Conservation (phyloP, 2,113 vertebrate species). For the Campylorhamphus procurvoides region DNA sequence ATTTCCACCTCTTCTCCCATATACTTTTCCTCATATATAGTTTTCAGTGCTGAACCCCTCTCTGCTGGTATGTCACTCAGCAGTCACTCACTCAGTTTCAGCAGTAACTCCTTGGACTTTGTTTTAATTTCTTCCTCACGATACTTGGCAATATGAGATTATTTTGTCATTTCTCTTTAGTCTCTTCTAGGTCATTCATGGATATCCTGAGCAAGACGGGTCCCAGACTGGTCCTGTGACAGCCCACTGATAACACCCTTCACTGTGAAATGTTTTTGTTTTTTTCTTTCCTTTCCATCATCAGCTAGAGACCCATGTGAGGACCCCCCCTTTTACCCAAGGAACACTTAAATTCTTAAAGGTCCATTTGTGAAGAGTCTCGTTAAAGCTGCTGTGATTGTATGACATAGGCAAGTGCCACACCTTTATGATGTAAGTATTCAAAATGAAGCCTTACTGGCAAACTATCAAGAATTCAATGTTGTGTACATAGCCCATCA, state of each 20-base stretch:
- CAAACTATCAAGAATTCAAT: background rate
- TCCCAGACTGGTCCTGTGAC: background rate
- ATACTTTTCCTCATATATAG: background rate
- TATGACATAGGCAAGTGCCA: background rate
- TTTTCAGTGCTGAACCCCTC: background rate
- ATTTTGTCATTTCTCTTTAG: background rate
- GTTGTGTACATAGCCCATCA: background rate
- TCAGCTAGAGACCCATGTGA: background rate
- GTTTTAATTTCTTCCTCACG: background rate
- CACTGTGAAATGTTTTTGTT: background rate
- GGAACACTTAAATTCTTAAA: background rate
- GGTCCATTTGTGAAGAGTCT: background rate
- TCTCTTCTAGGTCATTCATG: background rate
- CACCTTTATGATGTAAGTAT: background rate
- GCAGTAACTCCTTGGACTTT: background rate
- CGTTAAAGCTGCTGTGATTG: background rate
- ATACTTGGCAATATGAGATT: background rate
- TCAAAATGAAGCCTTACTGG: background rate
- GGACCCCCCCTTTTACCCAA: background rate
- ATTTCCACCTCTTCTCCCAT: background rate
- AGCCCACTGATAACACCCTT: background rate
- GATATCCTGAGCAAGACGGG: background rate
- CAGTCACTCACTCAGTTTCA: background rate
- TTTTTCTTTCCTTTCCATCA: background rate
- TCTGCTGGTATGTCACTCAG: background rate